Conservation (phyloP, 37 sponge, comb jelly and placozoan species). For the Petrosia ficiformis region DNA sequence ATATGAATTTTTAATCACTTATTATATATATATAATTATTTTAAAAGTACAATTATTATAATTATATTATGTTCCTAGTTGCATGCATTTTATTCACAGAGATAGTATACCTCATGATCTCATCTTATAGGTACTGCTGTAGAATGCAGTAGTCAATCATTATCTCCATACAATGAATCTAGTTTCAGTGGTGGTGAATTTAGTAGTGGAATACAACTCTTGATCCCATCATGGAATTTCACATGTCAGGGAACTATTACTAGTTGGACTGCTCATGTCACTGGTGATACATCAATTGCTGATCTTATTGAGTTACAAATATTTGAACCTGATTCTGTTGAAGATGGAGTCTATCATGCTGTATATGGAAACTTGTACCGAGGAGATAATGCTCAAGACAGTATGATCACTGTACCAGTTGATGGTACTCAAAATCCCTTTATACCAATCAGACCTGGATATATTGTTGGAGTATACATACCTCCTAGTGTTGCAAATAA, state of each 20-base stretch:
- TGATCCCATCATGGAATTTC: constrained; percentile 4
- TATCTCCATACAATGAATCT: too few relatives aligned
- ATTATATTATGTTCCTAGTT: too few relatives aligned
- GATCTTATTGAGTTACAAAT: neutral
- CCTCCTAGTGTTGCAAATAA: neutral
- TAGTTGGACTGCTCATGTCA: neutral
- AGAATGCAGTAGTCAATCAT: neutral
- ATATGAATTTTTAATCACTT: too few relatives aligned
- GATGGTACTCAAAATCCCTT: neutral
- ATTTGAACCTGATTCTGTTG: neutral
- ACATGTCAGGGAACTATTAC: neutral
- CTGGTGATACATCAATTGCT: neutral
- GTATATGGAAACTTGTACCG: neutral
- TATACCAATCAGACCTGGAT: neutral
- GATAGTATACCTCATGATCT: too few relatives aligned
- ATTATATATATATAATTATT: too few relatives aligned
- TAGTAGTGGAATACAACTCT: neutral
- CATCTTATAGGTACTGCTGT: neutral
- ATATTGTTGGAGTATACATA: constrained; percentile 3
- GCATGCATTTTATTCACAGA: too few relatives aligned
- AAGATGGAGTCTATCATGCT: neutral
- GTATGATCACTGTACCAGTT: neutral
- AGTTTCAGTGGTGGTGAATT: neutral
- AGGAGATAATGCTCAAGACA: neutral
- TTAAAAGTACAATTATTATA: too few relatives aligned